Evolutionary conservation across 1,140 invertebrate species (phyloP).

Genomic region (Manduca sexta): DNA sequence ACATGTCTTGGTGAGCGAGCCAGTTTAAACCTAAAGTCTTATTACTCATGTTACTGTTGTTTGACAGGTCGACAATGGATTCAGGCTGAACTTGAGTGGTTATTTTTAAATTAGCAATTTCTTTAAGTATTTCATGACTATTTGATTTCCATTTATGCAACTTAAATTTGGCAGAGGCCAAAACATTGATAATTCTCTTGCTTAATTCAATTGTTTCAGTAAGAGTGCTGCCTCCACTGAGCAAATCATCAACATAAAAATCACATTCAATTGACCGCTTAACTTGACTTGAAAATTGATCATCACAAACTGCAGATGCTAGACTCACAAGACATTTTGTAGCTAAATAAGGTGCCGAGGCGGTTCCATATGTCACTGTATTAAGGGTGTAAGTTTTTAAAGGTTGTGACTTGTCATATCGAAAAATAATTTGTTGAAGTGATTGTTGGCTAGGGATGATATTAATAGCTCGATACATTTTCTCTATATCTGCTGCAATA

Average conservation of each 20-base stretch:
- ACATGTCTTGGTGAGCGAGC: conserved; percentile 8
- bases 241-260: conserved; percentile 12
- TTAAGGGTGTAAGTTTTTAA: too few species aligned
- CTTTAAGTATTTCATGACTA: not conserved
- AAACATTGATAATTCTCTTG: not conserved
- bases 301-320: not conserved
- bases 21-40: conserved; percentile 18
- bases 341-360: too few species aligned
- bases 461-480: too few species aligned
- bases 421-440: too few species aligned
- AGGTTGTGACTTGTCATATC: too few species aligned
- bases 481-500: too few species aligned
- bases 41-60: not conserved
- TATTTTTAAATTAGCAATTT: not conserved
- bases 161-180: conserved; percentile 9
- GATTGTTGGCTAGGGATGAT: too few species aligned
- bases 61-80: too few species aligned
- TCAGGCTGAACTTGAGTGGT: too few species aligned
- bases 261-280: conserved; percentile 3
- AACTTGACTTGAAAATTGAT: too few species aligned
- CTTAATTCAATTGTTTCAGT: not conserved
- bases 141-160: conserved; percentile 5
- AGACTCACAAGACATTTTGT: too few species aligned
- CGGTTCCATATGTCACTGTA: too few species aligned
- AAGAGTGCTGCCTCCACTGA: conserved; percentile 4